phyloP scores from a whole-genome alignment of 2,113 vertebrate genomes.

The Nycticryphes semicollaris region DNA sequence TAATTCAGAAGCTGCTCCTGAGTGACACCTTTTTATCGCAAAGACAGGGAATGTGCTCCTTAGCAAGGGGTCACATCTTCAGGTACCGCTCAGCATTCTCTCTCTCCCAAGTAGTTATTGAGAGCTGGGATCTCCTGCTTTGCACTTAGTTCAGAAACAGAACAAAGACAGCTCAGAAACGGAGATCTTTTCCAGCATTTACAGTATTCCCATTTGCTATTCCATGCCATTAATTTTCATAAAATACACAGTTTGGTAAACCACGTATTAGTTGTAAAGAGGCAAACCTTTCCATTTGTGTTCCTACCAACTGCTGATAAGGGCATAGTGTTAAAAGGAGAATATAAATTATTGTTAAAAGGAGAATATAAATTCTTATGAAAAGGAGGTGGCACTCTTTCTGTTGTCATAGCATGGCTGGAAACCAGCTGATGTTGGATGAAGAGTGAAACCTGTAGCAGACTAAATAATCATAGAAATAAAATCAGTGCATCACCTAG shows the following conservation, averaged over 20 bases:
- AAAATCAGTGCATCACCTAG: neutral
- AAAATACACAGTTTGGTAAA: neutral
- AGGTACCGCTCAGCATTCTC: neutral
- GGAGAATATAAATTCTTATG: neutral
- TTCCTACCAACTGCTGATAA: neutral
- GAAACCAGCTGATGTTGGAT: neutral
- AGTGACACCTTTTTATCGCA: neutral
- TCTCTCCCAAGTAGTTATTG: neutral
- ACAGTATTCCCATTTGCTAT: neutral
- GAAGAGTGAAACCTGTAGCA: neutral
- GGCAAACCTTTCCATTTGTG: neutral
- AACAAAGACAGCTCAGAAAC: neutral
- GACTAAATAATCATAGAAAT: neutral
- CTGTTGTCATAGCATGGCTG: neutral
- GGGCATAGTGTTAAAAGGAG: neutral
- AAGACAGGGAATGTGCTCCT: neutral
- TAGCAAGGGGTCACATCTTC: neutral
- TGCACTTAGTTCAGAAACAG: neutral
- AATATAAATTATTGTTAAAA: neutral
- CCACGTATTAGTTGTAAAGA: rapidly evolving
- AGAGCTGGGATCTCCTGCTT: neutral
- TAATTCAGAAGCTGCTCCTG: neutral
- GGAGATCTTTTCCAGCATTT: neutral
- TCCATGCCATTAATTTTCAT: neutral
- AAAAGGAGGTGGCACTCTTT: neutral